Base-by-base conservation (phyloP, 1,140 invertebrate species). In the Meloidogyne chitwoodi region DNA sequence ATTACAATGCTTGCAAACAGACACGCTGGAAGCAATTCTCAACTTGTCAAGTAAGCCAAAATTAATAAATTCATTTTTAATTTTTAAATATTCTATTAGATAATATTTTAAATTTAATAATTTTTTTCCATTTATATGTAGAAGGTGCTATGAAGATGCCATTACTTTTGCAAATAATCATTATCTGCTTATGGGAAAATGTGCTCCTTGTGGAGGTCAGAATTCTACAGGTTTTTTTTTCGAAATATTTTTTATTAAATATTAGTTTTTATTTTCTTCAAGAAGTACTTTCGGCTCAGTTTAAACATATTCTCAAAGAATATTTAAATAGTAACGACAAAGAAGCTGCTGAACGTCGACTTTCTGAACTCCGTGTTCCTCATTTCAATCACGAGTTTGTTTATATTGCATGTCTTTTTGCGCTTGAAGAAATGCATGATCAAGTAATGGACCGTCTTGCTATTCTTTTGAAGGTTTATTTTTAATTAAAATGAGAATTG, bases 331-430 rank as follows among this genome's bases (percentile, higher is more conserved):
- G 77, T 62, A 81, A 75, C 24, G 80, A 81, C 56, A 38, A 68
- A 14, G 81, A 82, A 19, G 71, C 44, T 24, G 80, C 78, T 24
- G 38, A 22, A 27, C n/a, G 38, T 24, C 80, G 80, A 14, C 27
- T 81, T 19, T 26, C 65, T 14, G 80, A 83, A 56, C 44, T 81
- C 19, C 66, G 84, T 29, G 80, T 80, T 27, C 75, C 70, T 29
- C 80, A 81, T 72, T 81, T 80, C 29, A 73, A 80, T 69, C 80
- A 81, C 61, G 81, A 81, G 24, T 76, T 81, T 61, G 81, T 80
- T 19, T 81, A 83, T 62, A 69, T 65, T 79, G 74, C 70, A 26
- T 79, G 80, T 26, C 24, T 80, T 26, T 64, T 83, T 56, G 81
- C 80, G 6, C 48, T 81, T 22, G 81, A 81, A 27, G n/a, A 83